A percentile compares a stretch with the other conserved stretches of the same genome.
Conservation (phyloP, 2,113 vertebrate species). For the Eulacestoma nigropectus region DNA sequence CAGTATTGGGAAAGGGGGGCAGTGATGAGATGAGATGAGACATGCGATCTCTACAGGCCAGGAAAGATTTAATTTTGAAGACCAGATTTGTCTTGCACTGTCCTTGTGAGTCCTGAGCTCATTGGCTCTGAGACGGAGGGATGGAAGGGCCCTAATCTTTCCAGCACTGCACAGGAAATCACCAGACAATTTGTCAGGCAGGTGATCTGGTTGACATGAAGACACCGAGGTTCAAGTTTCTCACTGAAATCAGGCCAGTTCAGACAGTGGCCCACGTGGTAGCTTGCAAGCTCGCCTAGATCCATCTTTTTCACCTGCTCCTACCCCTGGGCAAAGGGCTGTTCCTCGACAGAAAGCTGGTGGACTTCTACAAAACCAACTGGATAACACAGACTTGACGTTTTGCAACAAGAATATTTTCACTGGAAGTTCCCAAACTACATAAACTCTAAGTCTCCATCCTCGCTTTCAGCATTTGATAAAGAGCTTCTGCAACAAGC, state of each 20-base stretch:
- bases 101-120: not conserved
- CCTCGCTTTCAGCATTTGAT: not conserved
- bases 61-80: not conserved
- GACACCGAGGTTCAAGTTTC: not conserved
- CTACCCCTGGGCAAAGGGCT: not conserved
- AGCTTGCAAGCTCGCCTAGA: not conserved
- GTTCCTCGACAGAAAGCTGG: not conserved
- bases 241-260: not conserved
- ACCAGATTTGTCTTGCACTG: not conserved
- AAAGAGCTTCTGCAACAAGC: not conserved
- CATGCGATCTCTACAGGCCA: not conserved
- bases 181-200: not conserved
- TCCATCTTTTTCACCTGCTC: not conserved
- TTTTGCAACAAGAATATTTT: not conserved
- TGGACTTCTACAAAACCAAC: not conserved
- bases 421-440: not conserved
- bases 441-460: not conserved
- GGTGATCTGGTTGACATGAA: accelerated
- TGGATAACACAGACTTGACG: not conserved
- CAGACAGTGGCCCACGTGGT: not conserved
- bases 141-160: not conserved
- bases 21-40: not conserved
- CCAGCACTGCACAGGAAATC: not conserved
- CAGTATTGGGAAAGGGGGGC: not conserved
- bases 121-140: not conserved